phyloP scores from a whole-genome alignment of 2,888 invertebrate species.

The Himalopsyche kuldschensis region DNA sequence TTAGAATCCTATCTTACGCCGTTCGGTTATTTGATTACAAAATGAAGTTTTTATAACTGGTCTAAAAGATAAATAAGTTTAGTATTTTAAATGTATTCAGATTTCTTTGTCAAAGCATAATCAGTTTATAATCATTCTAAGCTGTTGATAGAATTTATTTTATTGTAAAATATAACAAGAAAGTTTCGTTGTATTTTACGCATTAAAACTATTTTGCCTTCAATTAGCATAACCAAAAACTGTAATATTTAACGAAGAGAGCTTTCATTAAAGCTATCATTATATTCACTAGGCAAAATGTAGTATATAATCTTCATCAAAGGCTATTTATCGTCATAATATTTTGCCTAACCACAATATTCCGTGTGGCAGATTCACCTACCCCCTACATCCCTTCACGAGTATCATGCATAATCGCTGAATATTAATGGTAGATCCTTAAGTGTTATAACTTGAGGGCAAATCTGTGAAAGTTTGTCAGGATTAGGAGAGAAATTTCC shows the following conservation, averaged over 20 bases:
- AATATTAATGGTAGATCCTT: background rate
- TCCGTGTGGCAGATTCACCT: background rate
- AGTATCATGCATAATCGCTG: slow-evolving; percentile 1
- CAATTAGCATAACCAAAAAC: background rate
- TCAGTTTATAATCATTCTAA: too few relatives aligned
- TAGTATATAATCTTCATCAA: background rate
- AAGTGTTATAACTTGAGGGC: background rate
- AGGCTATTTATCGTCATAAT: background rate
- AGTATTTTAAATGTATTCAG: too few relatives aligned
- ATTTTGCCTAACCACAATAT: background rate
- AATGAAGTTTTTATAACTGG: too few relatives aligned
- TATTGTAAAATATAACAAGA: too few relatives aligned
- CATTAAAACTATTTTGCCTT: too few relatives aligned
- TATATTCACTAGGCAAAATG: background rate
- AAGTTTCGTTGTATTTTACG: too few relatives aligned
- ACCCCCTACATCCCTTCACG: background rate
- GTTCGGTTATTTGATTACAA: too few relatives aligned
- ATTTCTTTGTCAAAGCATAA: too few relatives aligned
- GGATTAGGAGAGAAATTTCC: slow-evolving; percentile 10
- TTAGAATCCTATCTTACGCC: too few relatives aligned
- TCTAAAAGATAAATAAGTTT: too few relatives aligned
- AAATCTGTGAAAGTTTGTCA: slow-evolving; percentile 1
- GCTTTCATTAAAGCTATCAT: background rate
- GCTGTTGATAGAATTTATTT: too few relatives aligned
- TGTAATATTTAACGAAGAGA: background rate